These are phyloP conservation scores for Temnothorax unifasciatus DNA, from an alignment of 2,888 invertebrate genomes.

Conservation along the genomic window DNA sequence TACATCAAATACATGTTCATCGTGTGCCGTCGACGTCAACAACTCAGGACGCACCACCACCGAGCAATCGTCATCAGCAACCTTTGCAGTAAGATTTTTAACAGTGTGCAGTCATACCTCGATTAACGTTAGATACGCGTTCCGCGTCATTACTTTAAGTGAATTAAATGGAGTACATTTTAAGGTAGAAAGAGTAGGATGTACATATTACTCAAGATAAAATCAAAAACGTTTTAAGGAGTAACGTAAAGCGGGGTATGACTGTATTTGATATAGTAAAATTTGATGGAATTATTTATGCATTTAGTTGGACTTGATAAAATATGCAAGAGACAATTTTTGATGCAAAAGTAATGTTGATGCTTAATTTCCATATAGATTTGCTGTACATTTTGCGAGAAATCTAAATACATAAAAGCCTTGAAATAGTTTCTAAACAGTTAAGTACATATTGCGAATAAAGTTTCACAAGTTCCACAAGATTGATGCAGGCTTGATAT, in stretches of 20 bases:
- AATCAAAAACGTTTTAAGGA: not conserved
- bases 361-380: not conserved
- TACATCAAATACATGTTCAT: slow-evolving; percentile 89
- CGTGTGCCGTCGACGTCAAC: slow-evolving; percentile 76
- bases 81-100: slow-evolving; percentile 76
- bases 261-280: not conserved
- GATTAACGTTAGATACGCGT: not conserved
- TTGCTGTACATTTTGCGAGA: not conserved
- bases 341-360: not conserved
- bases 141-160: not conserved
- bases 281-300: not conserved
- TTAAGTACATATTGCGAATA: no score
- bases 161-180: no score
- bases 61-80: slow-evolving; percentile 74
- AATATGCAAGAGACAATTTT: slow-evolving; percentile 10
- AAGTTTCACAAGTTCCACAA: no score
- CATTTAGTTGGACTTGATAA: not conserved
- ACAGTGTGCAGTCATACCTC: not conserved
- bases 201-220: not conserved
- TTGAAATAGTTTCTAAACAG: no score
- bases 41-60: slow-evolving; percentile 63
- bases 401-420: not conserved
- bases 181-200: not conserved
- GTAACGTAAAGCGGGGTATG: not conserved
- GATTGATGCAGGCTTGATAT: no score